These are phyloP conservation scores for Anagrus nilaparvatae DNA, from an alignment of 1,140 invertebrate genomes.

Conservation along the genomic window DNA sequence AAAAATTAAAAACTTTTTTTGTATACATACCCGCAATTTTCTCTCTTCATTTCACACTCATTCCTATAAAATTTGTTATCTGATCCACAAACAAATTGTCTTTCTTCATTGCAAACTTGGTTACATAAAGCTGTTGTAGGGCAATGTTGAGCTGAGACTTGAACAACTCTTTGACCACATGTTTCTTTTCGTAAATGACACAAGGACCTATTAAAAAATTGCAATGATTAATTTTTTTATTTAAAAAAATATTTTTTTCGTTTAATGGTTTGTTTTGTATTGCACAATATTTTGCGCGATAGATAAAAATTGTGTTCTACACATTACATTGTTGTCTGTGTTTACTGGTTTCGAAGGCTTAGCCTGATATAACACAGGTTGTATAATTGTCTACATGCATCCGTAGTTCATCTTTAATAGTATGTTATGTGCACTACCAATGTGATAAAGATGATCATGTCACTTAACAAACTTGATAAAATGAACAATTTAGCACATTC, in stretches of 20 bases:
- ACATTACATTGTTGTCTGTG: background rate
- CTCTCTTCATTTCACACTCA: constrained; percentile 84
- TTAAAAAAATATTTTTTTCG: background rate
- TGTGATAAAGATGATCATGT: too few relatives aligned
- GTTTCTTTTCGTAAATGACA: constrained; percentile 79
- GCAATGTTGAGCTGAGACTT: constrained; percentile 69
- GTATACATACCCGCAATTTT: constrained; percentile 69
- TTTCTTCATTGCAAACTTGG: constrained; percentile 58
- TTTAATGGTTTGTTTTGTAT: background rate
- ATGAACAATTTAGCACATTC: too few relatives aligned
- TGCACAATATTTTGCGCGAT: background rate
- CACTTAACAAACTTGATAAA: too few relatives aligned
- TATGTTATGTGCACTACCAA: too few relatives aligned
- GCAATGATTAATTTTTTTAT: background rate
- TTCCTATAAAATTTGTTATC: constrained; percentile 87
- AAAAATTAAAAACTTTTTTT: constrained; percentile 11
- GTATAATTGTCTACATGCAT: too few relatives aligned
- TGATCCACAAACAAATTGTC: constrained; percentile 80
- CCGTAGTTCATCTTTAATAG: too few relatives aligned
- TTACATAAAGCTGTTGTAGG: constrained; percentile 73
- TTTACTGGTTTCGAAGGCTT: too few relatives aligned
- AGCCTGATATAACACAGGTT: too few relatives aligned
- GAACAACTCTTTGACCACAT: constrained; percentile 74
- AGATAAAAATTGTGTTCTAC: background rate
- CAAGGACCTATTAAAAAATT: constrained; percentile 49